A percentile compares a stretch with the other conserved stretches of the same genome.
Evolutionary conservation across 2,113 vertebrate genomes (phyloP).

Genomic region (Phyllostomus discolor): DNA sequence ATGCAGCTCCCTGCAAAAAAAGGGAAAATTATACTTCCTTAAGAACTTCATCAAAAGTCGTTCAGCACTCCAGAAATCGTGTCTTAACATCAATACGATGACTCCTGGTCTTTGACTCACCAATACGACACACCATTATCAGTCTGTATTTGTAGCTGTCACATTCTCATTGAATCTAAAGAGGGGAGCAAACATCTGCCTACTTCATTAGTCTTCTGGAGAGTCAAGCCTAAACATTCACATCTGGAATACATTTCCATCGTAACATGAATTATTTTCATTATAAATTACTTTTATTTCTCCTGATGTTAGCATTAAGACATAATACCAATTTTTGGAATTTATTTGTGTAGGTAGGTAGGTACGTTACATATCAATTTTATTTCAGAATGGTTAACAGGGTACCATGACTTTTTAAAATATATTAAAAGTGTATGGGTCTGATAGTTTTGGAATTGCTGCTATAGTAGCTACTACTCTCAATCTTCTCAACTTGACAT

Average conservation of each 20-base stretch:
- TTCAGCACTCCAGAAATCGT: constrained; percentile 24
- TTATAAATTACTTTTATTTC: constrained; percentile 29
- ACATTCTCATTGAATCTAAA: constrained; percentile 22
- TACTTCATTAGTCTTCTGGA: constrained; percentile 8
- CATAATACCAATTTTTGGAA: neutral
- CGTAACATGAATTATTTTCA: neutral
- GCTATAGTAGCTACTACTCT: neutral
- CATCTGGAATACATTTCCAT: constrained; percentile 10
- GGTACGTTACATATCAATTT: neutral
- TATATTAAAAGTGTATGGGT: neutral
- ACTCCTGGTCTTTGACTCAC: constrained; percentile 24
- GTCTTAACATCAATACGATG: neutral
- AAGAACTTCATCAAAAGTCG: constrained; percentile 26
- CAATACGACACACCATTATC: neutral
- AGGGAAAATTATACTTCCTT: neutral
- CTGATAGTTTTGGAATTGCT: neutral
- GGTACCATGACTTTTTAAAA: neutral
- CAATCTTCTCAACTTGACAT: neutral
- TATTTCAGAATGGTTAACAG: neutral
- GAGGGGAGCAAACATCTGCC: constrained; percentile 12
- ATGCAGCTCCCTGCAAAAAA: neutral
- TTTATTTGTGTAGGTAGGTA: neutral
- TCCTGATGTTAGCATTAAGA: neutral
- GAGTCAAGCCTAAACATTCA: constrained; percentile 16
- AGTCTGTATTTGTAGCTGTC: neutral